Conservation (phyloP, 2,888 invertebrate species). For the Brenthis daphne region DNA sequence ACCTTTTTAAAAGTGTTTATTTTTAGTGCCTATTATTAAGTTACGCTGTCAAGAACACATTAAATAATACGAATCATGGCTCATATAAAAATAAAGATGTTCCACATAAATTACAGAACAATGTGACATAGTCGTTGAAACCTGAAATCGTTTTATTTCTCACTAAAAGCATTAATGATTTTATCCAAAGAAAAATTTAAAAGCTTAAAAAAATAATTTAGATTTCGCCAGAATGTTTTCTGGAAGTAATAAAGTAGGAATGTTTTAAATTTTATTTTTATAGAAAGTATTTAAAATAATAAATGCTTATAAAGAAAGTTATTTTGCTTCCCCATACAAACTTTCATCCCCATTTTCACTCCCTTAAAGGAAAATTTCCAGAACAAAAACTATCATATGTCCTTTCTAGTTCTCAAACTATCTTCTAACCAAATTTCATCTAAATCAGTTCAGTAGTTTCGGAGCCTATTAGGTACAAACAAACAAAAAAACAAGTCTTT, state of each 20-base stretch:
- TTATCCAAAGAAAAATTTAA: conserved; percentile 1
- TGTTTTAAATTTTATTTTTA: background rate
- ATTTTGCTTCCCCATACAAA: too few relatives aligned
- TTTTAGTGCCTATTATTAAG: conserved; percentile 24
- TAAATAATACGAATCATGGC: conserved; percentile 24
- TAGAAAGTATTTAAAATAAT: too few relatives aligned
- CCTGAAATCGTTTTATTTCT: conserved; percentile 26
- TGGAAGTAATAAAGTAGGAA: background rate
- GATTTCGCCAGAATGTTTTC: background rate
- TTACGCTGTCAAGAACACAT: conserved; percentile 27
- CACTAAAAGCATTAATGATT: conserved; percentile 7
- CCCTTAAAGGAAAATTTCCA: too few relatives aligned
- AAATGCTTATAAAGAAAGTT: too few relatives aligned
- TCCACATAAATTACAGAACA: conserved; percentile 27
- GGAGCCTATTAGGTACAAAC: too few relatives aligned
- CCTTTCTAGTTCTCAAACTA: too few relatives aligned
- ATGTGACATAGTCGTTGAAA: conserved; percentile 29
- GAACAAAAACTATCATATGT: too few relatives aligned
- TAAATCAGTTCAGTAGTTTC: too few relatives aligned
- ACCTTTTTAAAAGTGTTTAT: background rate
- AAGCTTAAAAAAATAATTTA: conserved; percentile 4
- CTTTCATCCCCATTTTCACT: too few relatives aligned
- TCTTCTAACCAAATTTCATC: too few relatives aligned
- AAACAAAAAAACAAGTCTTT: too few relatives aligned
- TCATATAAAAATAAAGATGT: conserved; percentile 26